Conservation (phyloP, 2,797 vertebrate genomes). For the Protonibea diacanthus region DNA sequence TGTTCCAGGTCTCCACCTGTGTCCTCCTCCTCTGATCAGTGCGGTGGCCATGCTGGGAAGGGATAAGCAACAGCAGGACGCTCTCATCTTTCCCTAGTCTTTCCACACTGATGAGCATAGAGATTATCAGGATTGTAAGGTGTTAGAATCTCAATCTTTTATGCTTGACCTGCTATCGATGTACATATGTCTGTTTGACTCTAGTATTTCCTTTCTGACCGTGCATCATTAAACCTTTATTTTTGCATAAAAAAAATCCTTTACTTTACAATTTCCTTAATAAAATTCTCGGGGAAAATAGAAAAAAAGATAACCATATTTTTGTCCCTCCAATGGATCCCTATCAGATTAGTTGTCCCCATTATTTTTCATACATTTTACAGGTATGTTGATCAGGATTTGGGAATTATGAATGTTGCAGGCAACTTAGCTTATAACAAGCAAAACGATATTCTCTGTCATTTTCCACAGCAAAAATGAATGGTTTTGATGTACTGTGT, state of each 20-base stretch:
- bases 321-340: background rate
- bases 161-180: slow-evolving; percentile 75
- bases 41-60: slow-evolving; percentile 71
- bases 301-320: background rate
- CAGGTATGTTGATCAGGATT: background rate
- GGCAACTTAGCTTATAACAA: background rate
- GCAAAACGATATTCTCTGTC: background rate
- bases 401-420: background rate
- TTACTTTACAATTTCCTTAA: slow-evolving; percentile 8
- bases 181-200: slow-evolving; percentile 73
- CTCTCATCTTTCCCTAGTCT: slow-evolving; percentile 69
- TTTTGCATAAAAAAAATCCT: slow-evolving; percentile 4
- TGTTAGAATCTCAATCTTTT: slow-evolving; percentile 75
- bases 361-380: background rate
- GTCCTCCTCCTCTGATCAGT: slow-evolving; percentile 80
- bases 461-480: background rate
- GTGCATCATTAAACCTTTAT: slow-evolving; percentile 7
- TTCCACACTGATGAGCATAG: slow-evolving; percentile 77
- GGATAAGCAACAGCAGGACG: slow-evolving; percentile 82
- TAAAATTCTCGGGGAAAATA: background rate
- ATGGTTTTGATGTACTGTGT: background rate
- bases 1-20: slow-evolving; percentile 86
- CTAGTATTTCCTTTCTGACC: slow-evolving; percentile 20
- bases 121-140: slow-evolving; percentile 79
- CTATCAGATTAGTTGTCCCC: too few relatives aligned